These are phyloP conservation scores for Stictonetta naevosa DNA, from an alignment of 2,113 vertebrate species.

Conservation along the genomic window DNA sequence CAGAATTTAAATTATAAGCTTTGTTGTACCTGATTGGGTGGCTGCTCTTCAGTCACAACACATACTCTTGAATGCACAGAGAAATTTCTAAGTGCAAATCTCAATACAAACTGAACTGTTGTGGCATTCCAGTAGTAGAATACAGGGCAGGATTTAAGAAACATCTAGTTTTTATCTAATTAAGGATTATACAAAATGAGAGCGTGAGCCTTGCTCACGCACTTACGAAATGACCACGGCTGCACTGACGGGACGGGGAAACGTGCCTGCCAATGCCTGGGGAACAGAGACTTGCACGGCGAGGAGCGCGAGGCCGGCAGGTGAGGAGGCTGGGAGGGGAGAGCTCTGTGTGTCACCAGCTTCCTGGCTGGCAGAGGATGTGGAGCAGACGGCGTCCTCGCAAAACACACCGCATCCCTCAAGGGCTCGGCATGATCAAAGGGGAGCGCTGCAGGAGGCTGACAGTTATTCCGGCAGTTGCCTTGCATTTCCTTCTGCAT, in stretches of 20 bases:
- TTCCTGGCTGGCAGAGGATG: background rate
- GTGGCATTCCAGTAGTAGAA: background rate
- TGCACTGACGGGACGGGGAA: background rate
- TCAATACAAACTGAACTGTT: background rate
- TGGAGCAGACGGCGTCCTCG: background rate
- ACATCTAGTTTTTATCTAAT: conserved; percentile 5
- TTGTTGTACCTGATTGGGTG: conserved; percentile 8
- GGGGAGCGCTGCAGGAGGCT: background rate
- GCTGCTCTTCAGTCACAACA: background rate
- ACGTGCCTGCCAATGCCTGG: accelerated
- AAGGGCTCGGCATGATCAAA: background rate
- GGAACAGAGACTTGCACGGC: accelerated
- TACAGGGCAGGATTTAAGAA: background rate
- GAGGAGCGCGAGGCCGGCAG: accelerated
- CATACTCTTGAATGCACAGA: background rate
- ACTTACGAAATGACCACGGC: background rate
- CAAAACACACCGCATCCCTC: accelerated
- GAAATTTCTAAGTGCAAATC: background rate
- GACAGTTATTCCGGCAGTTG: background rate
- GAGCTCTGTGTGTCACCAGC: background rate
- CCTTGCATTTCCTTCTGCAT: background rate
- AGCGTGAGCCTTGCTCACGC: background rate
- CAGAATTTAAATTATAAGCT: background rate
- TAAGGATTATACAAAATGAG: background rate
- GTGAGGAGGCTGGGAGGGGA: accelerated